phyloP scores from a whole-genome alignment of 2,113 vertebrate genomes.

The Gasterosteus aculeatus region DNA sequence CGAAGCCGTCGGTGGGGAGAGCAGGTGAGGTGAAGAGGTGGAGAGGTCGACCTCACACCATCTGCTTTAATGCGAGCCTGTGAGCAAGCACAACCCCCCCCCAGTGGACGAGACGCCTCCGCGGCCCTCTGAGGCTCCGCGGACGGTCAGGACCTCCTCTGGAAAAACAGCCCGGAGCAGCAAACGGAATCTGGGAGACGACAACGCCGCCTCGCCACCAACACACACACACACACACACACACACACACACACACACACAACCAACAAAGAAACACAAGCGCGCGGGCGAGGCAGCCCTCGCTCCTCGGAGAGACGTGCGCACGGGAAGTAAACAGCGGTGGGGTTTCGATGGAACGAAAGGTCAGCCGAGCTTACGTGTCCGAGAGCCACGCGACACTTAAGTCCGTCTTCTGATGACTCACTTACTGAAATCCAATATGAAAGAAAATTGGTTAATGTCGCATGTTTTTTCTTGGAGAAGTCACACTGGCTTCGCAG shows the following conservation, averaged over 20 bases:
- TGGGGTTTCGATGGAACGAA: slow-evolving; percentile 2
- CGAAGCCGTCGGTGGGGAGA: slow-evolving; percentile 18
- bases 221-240: not conserved
- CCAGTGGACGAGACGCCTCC: not conserved
- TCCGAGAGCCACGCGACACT: slow-evolving; percentile 26
- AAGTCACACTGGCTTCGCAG: no score
- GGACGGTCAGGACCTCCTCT: not conserved
- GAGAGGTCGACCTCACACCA: not conserved
- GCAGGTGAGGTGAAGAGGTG: not conserved
- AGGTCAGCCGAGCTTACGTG: slow-evolving; percentile 38
- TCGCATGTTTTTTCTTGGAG: no score
- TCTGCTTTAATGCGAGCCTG: not conserved
- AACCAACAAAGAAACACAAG: not conserved
- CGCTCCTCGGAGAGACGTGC: no score
- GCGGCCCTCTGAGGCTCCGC: slow-evolving; percentile 1
- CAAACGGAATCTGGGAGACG: slow-evolving; percentile 15
- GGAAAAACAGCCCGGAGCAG: not conserved
- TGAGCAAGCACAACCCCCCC: not conserved
- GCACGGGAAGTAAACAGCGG: slow-evolving; percentile 15
- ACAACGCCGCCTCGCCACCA: not conserved
- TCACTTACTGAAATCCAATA: not conserved
- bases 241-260: not conserved
- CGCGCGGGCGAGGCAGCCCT: not conserved
- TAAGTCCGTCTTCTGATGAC: slow-evolving; percentile 7
- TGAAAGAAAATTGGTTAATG: no score